Evolutionary conservation across 2,113 vertebrate genomes (phyloP).

Genomic region (Nerophis lumbriciformis): DNA sequence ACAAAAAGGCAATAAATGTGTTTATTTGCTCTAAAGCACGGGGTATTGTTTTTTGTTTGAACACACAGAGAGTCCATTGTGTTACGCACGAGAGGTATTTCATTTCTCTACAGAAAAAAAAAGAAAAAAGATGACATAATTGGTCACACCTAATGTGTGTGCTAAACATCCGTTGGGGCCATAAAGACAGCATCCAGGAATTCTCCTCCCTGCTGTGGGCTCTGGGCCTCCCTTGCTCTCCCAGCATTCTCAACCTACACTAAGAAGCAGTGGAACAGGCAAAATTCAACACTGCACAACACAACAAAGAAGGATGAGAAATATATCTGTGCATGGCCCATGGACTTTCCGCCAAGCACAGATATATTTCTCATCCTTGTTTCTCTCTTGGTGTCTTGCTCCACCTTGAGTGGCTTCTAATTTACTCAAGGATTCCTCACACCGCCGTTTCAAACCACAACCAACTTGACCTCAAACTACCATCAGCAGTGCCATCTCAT

Average conservation of each 20-base stretch:
- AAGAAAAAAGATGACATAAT: slow-evolving; percentile 70
- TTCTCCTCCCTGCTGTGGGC: slow-evolving; percentile 61
- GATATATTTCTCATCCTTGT: too few species aligned
- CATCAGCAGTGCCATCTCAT: slow-evolving; percentile 10
- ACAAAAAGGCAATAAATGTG: slow-evolving; percentile 37
- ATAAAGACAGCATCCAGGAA: slow-evolving; percentile 68
- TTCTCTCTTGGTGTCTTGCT: slow-evolving; percentile 34
- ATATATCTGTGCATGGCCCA: slow-evolving; percentile 9
- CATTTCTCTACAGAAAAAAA: slow-evolving; percentile 48
- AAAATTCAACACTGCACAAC: slow-evolving; percentile 51
- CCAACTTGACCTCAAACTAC: slow-evolving; percentile 5
- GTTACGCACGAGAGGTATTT: slow-evolving; percentile 52
- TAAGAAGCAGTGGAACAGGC: slow-evolving; percentile 52
- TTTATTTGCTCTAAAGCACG: slow-evolving; percentile 55
- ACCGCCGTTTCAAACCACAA: slow-evolving; percentile 14
- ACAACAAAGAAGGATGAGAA: slow-evolving; percentile 52
- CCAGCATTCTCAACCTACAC: slow-evolving; percentile 36
- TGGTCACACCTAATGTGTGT: slow-evolving; percentile 67
- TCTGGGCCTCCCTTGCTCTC: slow-evolving; percentile 36
- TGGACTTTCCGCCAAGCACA: slow-evolving; percentile 32
- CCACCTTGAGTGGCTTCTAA: slow-evolving; percentile 41
- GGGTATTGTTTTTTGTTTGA: slow-evolving; percentile 38
- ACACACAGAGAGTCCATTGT: slow-evolving; percentile 52
- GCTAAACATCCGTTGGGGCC: slow-evolving; percentile 67
- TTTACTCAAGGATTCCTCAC: slow-evolving; percentile 31